Conservation (phyloP, 1,140 invertebrate genomes). For the Bombus confusus region DNA sequence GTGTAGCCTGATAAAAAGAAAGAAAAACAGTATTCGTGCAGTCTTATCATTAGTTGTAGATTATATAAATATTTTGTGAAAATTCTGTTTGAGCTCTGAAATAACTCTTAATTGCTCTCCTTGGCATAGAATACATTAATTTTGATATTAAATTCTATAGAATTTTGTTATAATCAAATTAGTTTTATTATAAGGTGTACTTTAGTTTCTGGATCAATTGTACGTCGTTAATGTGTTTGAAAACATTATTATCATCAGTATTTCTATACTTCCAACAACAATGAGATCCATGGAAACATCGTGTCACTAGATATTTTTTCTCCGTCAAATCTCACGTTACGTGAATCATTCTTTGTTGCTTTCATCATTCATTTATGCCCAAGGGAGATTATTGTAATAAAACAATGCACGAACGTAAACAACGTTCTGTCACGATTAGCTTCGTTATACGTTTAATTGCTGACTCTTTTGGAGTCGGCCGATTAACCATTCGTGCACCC, state of each 20-base stretch:
- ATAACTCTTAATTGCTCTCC: neutral
- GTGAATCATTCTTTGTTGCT: slow-evolving; percentile 19
- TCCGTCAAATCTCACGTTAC: neutral
- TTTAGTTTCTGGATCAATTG: too few relatives aligned
- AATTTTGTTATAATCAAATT: neutral
- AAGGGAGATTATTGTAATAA: slow-evolving; percentile 33
- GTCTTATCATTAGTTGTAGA: neutral
- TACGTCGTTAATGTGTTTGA: too few relatives aligned
- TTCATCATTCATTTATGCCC: neutral
- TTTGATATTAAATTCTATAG: neutral
- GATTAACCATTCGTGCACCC: slow-evolving; percentile 1
- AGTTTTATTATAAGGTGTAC: neutral
- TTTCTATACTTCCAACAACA: too few relatives aligned
- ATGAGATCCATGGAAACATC: neutral
- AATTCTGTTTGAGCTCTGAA: neutral
- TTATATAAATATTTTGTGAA: neutral
- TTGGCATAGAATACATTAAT: neutral
- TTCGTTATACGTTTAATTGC: slow-evolving; percentile 59
- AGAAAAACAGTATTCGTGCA: neutral
- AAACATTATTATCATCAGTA: too few relatives aligned
- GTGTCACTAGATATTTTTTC: neutral
- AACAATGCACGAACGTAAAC: slow-evolving; percentile 53
- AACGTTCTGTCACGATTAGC: slow-evolving; percentile 48
- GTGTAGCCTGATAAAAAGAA: neutral
- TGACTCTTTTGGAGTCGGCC: neutral